A percentile compares a stretch with the other conserved stretches of the same genome.
These are phyloP conservation scores for Corella eumyota DNA, from an alignment of 23 tunicate genomes.

Conservation along the genomic window DNA sequence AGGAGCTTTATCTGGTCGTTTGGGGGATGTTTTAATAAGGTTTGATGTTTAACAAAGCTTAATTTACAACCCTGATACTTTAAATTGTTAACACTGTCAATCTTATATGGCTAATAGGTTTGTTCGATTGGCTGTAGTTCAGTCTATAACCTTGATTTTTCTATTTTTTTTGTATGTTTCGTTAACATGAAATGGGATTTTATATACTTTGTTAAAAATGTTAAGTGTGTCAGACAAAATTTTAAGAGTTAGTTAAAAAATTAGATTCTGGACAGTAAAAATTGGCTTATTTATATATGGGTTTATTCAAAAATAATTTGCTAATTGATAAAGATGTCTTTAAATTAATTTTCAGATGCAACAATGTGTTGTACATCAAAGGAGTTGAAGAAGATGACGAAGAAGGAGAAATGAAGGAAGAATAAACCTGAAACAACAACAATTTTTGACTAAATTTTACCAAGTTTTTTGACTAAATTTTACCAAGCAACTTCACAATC, in stretches of 20 bases:
- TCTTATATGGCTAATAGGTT: too few relatives aligned
- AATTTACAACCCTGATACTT: too few relatives aligned
- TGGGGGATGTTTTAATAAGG: conserved; percentile 73
- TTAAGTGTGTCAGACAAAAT: not conserved
- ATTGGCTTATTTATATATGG: not conserved
- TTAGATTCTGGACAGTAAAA: not conserved
- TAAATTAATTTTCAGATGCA: conserved; percentile 53
- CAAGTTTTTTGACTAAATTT: too few relatives aligned
- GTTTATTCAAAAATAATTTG: too few relatives aligned
- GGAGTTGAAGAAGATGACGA: conserved; percentile 90
- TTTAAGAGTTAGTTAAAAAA: not conserved
- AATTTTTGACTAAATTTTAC: too few relatives aligned
- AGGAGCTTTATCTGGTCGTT: conserved; percentile 71
- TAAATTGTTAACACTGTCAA: too few relatives aligned
- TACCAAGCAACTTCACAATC: too few relatives aligned
- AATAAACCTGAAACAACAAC: too few relatives aligned
- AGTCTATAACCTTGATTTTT: too few relatives aligned
- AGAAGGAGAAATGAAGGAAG: conserved; percentile 92
- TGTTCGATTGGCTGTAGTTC: too few relatives aligned
- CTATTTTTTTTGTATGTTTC: not conserved
- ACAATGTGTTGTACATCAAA: conserved; percentile 85
- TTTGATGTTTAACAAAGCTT: too few relatives aligned
- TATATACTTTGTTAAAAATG: not conserved
- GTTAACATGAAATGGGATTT: not conserved
- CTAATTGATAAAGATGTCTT: too few relatives aligned